phyloP scores from a whole-genome alignment of 2,888 invertebrate genomes.

The Ectobius pallidus region DNA sequence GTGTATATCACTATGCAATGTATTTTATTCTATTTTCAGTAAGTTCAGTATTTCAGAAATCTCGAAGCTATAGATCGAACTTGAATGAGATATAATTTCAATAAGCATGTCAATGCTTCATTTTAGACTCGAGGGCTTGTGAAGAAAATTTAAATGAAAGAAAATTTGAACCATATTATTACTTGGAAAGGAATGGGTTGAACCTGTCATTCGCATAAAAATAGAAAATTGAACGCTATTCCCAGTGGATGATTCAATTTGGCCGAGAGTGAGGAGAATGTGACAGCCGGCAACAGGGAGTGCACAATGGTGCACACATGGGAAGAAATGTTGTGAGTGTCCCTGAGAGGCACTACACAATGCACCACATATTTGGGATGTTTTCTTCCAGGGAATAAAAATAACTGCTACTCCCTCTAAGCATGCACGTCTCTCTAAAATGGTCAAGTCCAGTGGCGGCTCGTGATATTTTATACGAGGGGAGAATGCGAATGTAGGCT shows the following conservation, averaged over 20 bases:
- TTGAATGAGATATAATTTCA: background rate
- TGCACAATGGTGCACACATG: background rate
- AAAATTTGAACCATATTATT: conserved; percentile 2
- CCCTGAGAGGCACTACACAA: no score
- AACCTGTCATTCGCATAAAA: background rate
- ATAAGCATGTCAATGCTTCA: background rate
- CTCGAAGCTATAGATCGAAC: no score
- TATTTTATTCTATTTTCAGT: no score
- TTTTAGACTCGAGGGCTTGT: background rate
- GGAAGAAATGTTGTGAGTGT: background rate
- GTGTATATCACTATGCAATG: no score
- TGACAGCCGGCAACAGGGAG: background rate
- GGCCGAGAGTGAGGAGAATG: background rate
- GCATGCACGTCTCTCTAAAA: no score
- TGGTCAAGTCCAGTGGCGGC: no score
- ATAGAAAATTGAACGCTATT: conserved; percentile 6
- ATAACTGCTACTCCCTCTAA: no score
- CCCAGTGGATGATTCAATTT: conserved; percentile 9
- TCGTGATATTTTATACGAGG: no score
- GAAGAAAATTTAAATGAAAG: background rate
- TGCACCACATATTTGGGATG: no score
- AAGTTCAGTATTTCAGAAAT: no score
- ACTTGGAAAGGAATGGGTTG: background rate
- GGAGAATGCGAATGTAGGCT: no score
- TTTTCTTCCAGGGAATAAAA: no score